Evolutionary conservation across 2,888 invertebrate species (phyloP).

Genomic region (Hanleya hanleyi): DNA sequence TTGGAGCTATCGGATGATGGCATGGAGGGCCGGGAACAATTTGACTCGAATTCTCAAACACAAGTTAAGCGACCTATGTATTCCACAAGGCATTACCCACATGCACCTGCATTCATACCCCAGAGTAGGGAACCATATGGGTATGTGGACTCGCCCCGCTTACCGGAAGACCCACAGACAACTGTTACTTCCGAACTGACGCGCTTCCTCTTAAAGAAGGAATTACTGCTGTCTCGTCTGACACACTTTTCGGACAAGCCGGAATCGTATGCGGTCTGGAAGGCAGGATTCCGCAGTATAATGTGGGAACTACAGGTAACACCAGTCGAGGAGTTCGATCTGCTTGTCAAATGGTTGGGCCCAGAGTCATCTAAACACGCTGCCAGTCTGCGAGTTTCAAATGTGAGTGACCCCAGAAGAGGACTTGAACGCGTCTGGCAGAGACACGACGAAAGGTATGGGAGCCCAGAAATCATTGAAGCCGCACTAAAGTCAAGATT

Average conservation of each 20-base stretch:
- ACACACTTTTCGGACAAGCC: constrained; percentile 15
- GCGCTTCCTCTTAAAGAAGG: constrained; percentile 8
- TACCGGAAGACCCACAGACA: no score
- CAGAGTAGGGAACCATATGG: no score
- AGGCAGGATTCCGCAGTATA: constrained; percentile 15
- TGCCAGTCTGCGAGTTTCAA: constrained; percentile 11
- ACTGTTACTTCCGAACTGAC: background rate
- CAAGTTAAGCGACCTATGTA: no score
- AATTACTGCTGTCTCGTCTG: constrained; percentile 7
- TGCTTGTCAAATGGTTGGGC: constrained; percentile 29
- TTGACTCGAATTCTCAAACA: no score
- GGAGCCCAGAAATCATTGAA: constrained; percentile 24
- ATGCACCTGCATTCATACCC: no score
- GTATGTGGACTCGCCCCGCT: no score
- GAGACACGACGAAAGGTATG: constrained; percentile 28
- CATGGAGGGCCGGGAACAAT: no score
- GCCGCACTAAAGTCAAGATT: constrained; percentile 18
- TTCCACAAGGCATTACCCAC: no score
- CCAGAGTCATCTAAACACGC: constrained; percentile 20
- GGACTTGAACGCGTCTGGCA: constrained; percentile 27
- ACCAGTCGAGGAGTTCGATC: constrained; percentile 18
- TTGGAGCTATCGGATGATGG: no score
- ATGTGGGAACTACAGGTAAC: constrained; percentile 14
- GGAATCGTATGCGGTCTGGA: constrained; percentile 13
- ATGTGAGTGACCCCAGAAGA: constrained; percentile 8